Base-by-base conservation (phyloP, 1,140 invertebrate genomes). In the Brachionus plicatilis region DNA sequence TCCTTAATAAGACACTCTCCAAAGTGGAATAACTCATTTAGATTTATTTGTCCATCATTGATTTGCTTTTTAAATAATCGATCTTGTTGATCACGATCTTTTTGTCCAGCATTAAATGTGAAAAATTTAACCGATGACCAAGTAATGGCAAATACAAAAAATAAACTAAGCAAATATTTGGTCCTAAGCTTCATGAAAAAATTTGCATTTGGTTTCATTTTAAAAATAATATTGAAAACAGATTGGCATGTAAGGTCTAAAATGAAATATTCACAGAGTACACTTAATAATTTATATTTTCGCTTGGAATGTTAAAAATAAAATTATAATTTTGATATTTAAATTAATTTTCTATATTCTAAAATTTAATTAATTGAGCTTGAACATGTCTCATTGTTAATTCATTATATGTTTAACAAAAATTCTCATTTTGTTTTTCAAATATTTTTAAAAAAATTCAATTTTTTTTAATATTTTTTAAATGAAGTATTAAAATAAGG, bases 11-110 rank as follows among this genome's bases (percentile, higher is more conserved):
- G 65, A 14, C 79, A 82, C 17, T 82, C 37, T 11, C 50, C 79
- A 33, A 82, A 60, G 43, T 82, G 29, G 9, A 82, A 65, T 24
- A 82, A 33, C 41, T 82, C 53, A 65, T 82, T 82, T 8, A 82
- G 20, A 68, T 82, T 82, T 20, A 82, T 68, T 29, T 41, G 2
- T 3, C 47, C 45, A 12, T 37, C 27, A 47, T 76, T 41, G 20
- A 50, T 29, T 8, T 50, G 72, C 5, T 33, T 50, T 76, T 72
- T 72, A 9, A 72, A 72, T 72, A 72, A 72, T 14, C 41, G 33
- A 9, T 72, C 41, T 41, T 72, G 68, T 8, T 72, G 12, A 17
- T 6, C 33, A 20, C 68, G 33, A 17, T 72, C 41, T 45, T 43
- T 41, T 45, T 72, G 68, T 17, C 68, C 68, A 72, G 17, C 37